Evolutionary conservation across 2,888 invertebrate genomes (phyloP).

Genomic region (Quadroppia sp.): DNA sequence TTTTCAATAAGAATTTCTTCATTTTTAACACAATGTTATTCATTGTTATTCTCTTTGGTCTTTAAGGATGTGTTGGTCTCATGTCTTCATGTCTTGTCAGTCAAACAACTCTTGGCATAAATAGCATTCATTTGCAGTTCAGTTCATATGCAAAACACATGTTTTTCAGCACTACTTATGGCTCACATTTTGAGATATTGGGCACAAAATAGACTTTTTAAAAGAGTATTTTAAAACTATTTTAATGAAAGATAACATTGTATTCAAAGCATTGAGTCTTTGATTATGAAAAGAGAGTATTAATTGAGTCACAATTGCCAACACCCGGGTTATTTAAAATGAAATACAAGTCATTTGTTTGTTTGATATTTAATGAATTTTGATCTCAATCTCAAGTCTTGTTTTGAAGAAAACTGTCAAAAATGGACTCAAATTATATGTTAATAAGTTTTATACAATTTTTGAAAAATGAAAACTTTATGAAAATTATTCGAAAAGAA

Average conservation of each 20-base stretch:
- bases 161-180: background rate
- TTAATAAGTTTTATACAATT: too few relatives aligned
- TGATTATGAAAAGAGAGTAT: background rate
- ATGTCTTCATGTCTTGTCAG: background rate
- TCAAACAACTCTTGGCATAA: background rate
- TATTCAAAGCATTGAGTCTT: background rate
- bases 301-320: slow-evolving; percentile 28
- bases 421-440: too few relatives aligned
- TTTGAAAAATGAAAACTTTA: too few relatives aligned
- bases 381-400: too few relatives aligned
- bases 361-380: too few relatives aligned
- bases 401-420: too few relatives aligned
- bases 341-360: too few relatives aligned
- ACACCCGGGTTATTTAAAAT: slow-evolving; percentile 4
- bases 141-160: slow-evolving; percentile 11
- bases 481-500: too few relatives aligned
- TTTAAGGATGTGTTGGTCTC: background rate
- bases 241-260: background rate
- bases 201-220: background rate
- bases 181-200: background rate
- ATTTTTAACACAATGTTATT: background rate
- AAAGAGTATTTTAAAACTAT: background rate
- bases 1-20: background rate
- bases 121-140: background rate
- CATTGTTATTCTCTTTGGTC: background rate